These are phyloP conservation scores for Pheosia gnoma DNA, from an alignment of 2,888 invertebrate genomes.

Conservation along the genomic window DNA sequence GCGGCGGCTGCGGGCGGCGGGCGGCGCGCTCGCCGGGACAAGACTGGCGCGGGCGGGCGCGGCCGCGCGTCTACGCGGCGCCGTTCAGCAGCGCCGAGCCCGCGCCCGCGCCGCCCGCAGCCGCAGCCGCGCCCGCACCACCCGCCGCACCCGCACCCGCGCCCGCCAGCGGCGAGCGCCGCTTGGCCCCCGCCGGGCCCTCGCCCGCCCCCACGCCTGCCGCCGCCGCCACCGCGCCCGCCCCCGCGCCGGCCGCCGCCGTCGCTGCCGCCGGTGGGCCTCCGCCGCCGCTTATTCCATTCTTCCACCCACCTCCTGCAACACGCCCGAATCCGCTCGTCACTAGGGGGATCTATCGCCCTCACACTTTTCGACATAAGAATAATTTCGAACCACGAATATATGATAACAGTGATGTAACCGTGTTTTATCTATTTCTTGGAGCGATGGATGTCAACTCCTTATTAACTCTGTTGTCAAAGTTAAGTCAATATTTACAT, in stretches of 20 bases:
- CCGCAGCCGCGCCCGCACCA: slow-evolving; percentile 26
- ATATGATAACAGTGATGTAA: no score
- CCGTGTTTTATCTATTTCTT: no score
- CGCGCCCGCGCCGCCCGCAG: slow-evolving; percentile 63
- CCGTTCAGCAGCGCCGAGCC: slow-evolving; percentile 87
- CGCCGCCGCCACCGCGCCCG: slow-evolving; percentile 49
- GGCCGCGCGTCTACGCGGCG: slow-evolving; percentile 74
- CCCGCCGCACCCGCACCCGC: slow-evolving; percentile 28
- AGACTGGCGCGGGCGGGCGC: slow-evolving; percentile 17
- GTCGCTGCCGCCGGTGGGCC: slow-evolving; percentile 16
- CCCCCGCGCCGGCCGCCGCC: slow-evolving; percentile 20
- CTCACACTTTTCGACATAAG: neutral
- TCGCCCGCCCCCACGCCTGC: slow-evolving; percentile 19
- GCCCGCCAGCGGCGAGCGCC: slow-evolving; percentile 41
- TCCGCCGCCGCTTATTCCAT: slow-evolving; percentile 61
- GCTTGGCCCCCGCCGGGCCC: slow-evolving; percentile 26
- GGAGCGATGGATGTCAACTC: no score
- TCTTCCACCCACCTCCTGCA: slow-evolving; percentile 78
- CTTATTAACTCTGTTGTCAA: no score
- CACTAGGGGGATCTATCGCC: neutral
- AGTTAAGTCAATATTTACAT: no score
- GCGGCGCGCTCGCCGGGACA: slow-evolving; percentile 16
- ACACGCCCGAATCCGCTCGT: slow-evolving; percentile 14
- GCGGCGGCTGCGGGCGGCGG: slow-evolving; percentile 80
- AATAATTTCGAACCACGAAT: neutral